These are phyloP conservation scores for Onychostoma macrolepis DNA, from an alignment of 2,113 vertebrate genomes.

Conservation along the genomic window DNA sequence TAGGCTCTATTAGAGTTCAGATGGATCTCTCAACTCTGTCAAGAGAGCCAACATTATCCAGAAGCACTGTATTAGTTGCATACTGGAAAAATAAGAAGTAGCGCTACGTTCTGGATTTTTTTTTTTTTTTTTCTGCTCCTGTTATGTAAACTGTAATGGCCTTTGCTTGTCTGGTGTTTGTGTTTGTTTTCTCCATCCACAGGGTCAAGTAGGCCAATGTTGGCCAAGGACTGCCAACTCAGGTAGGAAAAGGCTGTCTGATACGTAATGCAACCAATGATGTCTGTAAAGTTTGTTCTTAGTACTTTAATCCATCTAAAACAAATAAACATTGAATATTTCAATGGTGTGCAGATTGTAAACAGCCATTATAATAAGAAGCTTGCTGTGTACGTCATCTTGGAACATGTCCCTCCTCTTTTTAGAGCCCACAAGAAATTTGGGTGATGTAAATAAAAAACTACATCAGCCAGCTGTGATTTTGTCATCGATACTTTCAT, in stretches of 20 bases:
- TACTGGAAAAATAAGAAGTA: slow-evolving; percentile 44
- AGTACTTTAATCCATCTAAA: background rate
- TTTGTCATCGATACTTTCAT: too few relatives aligned
- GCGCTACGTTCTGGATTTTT: background rate
- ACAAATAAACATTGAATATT: background rate
- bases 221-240: background rate
- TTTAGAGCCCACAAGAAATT: too few relatives aligned
- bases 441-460: too few relatives aligned
- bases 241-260: background rate
- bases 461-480: too few relatives aligned
- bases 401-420: too few relatives aligned
- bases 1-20: slow-evolving; percentile 20
- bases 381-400: too few relatives aligned
- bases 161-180: background rate
- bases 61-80: slow-evolving; percentile 73
- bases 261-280: background rate
- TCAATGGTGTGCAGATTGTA: too few relatives aligned
- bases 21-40: slow-evolving; percentile 54
- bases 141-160: background rate
- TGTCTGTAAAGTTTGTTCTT: background rate
- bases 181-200: background rate
- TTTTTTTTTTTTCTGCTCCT: background rate
- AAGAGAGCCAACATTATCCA: slow-evolving; percentile 72
- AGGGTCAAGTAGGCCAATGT: background rate
- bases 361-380: too few relatives aligned